Conservation (phyloP, 1,140 invertebrate species). For the Drusus annulatus region DNA sequence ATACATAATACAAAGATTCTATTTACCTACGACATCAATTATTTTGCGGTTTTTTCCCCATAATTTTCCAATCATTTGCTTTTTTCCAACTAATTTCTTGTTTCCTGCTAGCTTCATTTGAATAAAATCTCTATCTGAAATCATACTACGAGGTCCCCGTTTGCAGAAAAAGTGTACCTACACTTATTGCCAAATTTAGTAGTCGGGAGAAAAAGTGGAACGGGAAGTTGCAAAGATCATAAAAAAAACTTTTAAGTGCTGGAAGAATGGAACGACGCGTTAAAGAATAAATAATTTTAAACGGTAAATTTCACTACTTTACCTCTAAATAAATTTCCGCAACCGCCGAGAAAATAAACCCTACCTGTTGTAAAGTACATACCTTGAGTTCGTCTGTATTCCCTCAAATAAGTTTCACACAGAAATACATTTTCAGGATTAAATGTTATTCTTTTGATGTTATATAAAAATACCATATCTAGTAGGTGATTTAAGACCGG, state of each 20-base stretch:
- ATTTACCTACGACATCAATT: no score
- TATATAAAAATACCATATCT: conserved; percentile 13
- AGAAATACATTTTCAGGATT: conserved; percentile 35
- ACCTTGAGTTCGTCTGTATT: conserved; percentile 17
- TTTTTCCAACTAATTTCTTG: conserved; percentile 35
- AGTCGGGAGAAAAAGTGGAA: conserved; percentile 9
- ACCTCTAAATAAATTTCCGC: conserved; percentile 6
- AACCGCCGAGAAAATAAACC: conserved; percentile 19
- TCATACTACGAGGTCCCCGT: neutral
- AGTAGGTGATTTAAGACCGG: neutral
- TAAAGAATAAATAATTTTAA: neutral
- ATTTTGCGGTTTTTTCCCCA: neutral
- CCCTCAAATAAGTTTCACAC: conserved; percentile 7
- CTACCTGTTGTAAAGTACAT: conserved; percentile 34
- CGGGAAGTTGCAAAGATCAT: conserved; percentile 49
- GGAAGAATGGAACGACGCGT: neutral
- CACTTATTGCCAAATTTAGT: conserved; percentile 52
- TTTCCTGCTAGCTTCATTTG: conserved; percentile 42
- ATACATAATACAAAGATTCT: neutral
- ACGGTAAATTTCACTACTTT: conserved; percentile 19
- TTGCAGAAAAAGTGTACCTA: conserved; percentile 16
- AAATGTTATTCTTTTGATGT: conserved; percentile 8
- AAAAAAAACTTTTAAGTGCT: conserved; percentile 47
- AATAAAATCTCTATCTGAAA: conserved; percentile 46
- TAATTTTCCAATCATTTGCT: conserved; percentile 1